phyloP scores from a whole-genome alignment of 1,140 invertebrate species.

The Orussus abietinus region DNA sequence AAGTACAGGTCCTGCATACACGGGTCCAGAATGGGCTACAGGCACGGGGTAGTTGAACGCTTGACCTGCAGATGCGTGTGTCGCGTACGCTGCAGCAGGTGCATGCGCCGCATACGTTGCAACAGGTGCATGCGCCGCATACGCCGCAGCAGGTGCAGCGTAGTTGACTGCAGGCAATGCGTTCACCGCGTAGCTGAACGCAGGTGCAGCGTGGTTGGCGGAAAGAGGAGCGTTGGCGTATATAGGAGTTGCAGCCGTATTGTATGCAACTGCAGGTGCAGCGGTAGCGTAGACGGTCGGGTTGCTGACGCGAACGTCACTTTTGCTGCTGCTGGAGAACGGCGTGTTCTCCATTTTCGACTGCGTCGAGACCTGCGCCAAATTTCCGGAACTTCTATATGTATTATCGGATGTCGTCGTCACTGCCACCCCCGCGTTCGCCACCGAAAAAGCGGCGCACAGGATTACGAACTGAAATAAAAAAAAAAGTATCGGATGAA shows the following conservation, averaged over 20 bases:
- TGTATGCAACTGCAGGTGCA: conserved; percentile 19
- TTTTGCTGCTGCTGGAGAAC: conserved; percentile 64
- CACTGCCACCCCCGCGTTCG: conserved; percentile 42
- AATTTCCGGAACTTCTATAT: conserved; percentile 59
- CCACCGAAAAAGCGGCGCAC: background rate
- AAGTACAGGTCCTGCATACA: background rate
- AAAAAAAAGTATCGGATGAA: too few species aligned
- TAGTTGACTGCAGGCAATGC: background rate
- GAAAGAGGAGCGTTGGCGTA: conserved; percentile 25
- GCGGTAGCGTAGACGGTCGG: conserved; percentile 51
- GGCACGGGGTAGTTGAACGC: background rate
- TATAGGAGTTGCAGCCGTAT: conserved; percentile 24
- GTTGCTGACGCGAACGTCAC: conserved; percentile 63
- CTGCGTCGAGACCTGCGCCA: conserved; percentile 62
- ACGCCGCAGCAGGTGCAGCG: background rate
- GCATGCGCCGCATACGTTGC: too few species aligned
- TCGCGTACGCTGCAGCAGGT: too few species aligned
- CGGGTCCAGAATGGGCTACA: background rate
- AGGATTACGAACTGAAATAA: background rate
- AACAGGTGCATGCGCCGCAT: background rate
- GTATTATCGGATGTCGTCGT: conserved; percentile 62
- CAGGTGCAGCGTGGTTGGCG: conserved; percentile 18
- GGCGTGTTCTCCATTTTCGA: conserved; percentile 65
- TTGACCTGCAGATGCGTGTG: too few species aligned
- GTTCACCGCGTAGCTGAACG: conserved; percentile 36